Conservation (phyloP, 2,797 vertebrate species). For the Urosaurus nigricauda region DNA sequence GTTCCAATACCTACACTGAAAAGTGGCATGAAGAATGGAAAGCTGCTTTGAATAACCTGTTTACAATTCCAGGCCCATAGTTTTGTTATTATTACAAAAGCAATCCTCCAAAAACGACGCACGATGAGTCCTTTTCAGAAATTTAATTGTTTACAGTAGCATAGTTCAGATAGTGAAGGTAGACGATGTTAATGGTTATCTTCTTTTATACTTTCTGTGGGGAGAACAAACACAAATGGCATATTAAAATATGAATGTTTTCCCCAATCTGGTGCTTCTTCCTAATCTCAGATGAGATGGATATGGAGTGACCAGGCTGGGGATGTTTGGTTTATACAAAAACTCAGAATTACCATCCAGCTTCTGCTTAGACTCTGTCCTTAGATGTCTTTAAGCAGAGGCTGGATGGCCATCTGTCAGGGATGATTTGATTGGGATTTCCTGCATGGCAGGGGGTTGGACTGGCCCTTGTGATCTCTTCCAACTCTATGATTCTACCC, state of each 20-base stretch:
- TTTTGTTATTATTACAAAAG: not conserved
- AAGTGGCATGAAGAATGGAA: not conserved
- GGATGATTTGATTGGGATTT: too few relatives aligned
- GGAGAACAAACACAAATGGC: not conserved
- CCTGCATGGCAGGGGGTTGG: too few relatives aligned
- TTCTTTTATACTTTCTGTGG: constrained; percentile 16
- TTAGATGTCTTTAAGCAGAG: too few relatives aligned
- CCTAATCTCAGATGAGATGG: not conserved
- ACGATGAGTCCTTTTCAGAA: not conserved
- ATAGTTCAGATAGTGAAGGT: not conserved
- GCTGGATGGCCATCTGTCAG: too few relatives aligned
- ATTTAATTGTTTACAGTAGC: not conserved
- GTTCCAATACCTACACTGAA: too few relatives aligned
- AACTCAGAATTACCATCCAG: not conserved
- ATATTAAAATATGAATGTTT: not conserved
- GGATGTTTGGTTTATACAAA: not conserved
- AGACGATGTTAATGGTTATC: not conserved
- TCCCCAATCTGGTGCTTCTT: not conserved
- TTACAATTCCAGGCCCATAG: not conserved
- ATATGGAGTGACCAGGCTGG: not conserved
- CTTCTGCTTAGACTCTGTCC: too few relatives aligned
- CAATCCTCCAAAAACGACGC: not conserved
- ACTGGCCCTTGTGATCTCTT: too few relatives aligned
- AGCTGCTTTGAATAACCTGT: not conserved
- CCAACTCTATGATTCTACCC: too few relatives aligned